Base-by-base conservation (phyloP, 2,888 invertebrate species). In the Xanthia togata region DNA sequence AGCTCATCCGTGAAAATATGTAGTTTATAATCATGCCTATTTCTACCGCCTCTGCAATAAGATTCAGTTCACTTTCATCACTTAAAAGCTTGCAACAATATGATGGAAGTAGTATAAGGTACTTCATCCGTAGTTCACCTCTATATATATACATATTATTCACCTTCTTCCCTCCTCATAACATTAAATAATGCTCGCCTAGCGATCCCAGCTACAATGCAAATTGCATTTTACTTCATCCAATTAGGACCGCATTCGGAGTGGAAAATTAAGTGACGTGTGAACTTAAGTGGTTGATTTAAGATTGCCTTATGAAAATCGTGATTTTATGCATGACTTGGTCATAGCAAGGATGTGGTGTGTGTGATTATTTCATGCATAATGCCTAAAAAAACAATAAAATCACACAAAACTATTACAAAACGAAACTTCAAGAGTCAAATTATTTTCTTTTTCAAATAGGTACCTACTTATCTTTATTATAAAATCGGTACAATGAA, bases 181-280 rank as follows among this genome's bases (percentile, higher is more conserved):
- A 44, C 14, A 35, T 55, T 70, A 17, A 79, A 80, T 73, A 69
- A 62, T 57, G 64, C 59, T 50, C 31, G 38, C 53, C 31, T 14
- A 60, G 35, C 50, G 41, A 50, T 41, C 41, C 2, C 26, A 26
- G 26, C 8, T 41, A 23, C 60, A 81, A 50, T 60, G 38, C 31
- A 75, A 81, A 70, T 38, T 38, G 26, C 62, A 81, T 35, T 55
- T 20, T 80, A 64, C 12, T 0, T 14, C 11, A 55, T 68, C 44
- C 9, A 76, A 35, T 44, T 80, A 80, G 11, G n/a, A 41, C n/a
- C 41, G 47, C n/a, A 38, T 65, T 65, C 81, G 14, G 47, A 60
- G 38, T 60, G 53, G 47, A 55, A 80, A 68, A 47, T 70, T 0
- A 17, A 44, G 55, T 64, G 38, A 47, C 44, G 53, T 55, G 59